phyloP scores from a whole-genome alignment of 1,140 invertebrate species.

The Ladona fulva region DNA sequence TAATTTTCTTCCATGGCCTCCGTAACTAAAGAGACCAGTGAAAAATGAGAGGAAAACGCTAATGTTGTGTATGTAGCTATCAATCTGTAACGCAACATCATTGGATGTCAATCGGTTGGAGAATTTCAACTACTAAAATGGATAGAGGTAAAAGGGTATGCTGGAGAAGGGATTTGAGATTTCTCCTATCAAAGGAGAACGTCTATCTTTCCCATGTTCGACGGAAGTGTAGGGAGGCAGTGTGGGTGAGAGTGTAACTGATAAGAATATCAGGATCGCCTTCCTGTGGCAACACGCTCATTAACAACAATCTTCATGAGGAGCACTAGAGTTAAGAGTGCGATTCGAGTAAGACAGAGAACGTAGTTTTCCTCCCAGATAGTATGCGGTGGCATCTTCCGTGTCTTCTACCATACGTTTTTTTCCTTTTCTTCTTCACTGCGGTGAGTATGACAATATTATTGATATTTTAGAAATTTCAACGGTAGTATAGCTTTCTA shows the following conservation, averaged over 20 bases:
- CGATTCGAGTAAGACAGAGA: neutral
- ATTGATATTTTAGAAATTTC: too few relatives aligned
- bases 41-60: too few relatives aligned
- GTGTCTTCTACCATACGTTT: too few relatives aligned
- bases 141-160: neutral
- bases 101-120: too few relatives aligned
- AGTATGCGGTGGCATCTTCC: too few relatives aligned
- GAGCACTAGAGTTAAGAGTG: neutral
- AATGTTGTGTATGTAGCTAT: too few relatives aligned
- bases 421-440: too few relatives aligned
- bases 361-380: neutral
- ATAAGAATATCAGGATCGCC: neutral
- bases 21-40: too few relatives aligned
- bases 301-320: conserved; percentile 12
- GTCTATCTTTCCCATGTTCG: neutral
- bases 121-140: neutral
- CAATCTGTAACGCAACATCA: too few relatives aligned
- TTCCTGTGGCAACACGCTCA: neutral
- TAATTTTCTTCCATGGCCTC: too few relatives aligned
- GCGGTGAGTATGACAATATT: too few relatives aligned
- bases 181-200: neutral
- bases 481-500: too few relatives aligned
- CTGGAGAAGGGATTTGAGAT: neutral
- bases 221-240: neutral
- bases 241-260: neutral